Evolutionary conservation across 1,140 invertebrate genomes (phyloP).

Genomic region (Scaptomyza montana): DNA sequence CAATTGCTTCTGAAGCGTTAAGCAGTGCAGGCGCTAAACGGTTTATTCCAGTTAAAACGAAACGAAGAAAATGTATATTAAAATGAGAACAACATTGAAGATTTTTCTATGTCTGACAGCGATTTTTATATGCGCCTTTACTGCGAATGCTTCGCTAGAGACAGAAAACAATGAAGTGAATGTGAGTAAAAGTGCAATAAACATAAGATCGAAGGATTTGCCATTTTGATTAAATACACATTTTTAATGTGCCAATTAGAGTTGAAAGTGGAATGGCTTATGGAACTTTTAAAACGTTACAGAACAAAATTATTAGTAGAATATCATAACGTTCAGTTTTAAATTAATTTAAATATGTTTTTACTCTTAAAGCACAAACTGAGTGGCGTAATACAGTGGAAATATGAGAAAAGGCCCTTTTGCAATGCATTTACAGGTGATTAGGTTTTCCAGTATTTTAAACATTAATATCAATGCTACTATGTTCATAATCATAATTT

Average conservation of each 20-base stretch:
- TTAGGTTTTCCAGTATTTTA: background rate
- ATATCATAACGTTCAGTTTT: background rate
- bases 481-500: too few relatives aligned
- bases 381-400: conserved; percentile 80
- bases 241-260: background rate
- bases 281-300: too few relatives aligned
- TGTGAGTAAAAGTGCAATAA: conserved; percentile 51
- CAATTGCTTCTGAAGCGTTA: conserved; percentile 55
- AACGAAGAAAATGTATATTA: conserved; percentile 2
- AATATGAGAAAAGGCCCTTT: conserved; percentile 87
- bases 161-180: conserved; percentile 67
- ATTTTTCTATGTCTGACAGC: conserved; percentile 37
- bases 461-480: too few relatives aligned
- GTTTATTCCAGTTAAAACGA: conserved; percentile 13
- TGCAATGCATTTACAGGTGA: conserved; percentile 90
- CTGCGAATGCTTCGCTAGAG: conserved; percentile 53
- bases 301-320: too few relatives aligned
- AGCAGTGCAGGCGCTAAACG: conserved; percentile 51
- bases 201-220: background rate
- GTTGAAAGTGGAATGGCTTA: too few relatives aligned
- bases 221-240: background rate
- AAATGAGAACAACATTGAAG: conserved; percentile 54
- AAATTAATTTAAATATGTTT: background rate
- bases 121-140: conserved; percentile 38
- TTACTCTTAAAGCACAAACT: conserved; percentile 65